Percentiles rank a stretch among this genome's conserved stretches.
These are phyloP conservation scores for Theonella swinhoei DNA, from an alignment of 37 sponge, comb jelly and placozoan genomes.

Conservation along the genomic window DNA sequence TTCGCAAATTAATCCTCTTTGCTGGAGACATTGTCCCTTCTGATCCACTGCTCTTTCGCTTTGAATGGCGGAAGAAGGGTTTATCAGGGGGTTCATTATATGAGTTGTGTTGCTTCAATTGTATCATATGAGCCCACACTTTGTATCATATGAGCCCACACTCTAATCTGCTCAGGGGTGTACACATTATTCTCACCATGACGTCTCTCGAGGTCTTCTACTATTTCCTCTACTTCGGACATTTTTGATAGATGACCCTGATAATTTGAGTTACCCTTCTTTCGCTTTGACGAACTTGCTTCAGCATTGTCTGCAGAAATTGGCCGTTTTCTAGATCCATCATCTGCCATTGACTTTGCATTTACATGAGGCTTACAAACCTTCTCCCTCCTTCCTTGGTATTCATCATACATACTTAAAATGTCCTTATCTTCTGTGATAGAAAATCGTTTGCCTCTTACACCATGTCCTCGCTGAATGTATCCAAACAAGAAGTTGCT, in stretches of 20 bases:
- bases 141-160: slow-evolving; percentile 30
- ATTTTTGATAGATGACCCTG: slow-evolving; percentile 14
- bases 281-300: slow-evolving; percentile 2
- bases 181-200: not conserved
- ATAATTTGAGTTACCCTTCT: slow-evolving; percentile 14
- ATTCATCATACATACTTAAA: slow-evolving; percentile 2
- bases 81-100: slow-evolving; percentile 50
- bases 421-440: slow-evolving; percentile 14
- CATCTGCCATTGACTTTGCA: no score
- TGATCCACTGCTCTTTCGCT: not conserved
- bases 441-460: slow-evolving; percentile 13
- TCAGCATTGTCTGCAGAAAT: no score
- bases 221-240: slow-evolving; percentile 40
- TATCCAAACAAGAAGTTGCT: slow-evolving; percentile 25
- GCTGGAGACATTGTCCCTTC: slow-evolving; percentile 2
- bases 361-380: no score
- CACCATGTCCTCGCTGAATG: slow-evolving; percentile 40
- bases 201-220: slow-evolving; percentile 22
- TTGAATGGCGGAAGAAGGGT: slow-evolving; percentile 41
- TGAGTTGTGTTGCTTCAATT: slow-evolving; percentile 41
- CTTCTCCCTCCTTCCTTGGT: slow-evolving; percentile 4
- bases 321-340: no score
- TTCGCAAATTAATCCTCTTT: slow-evolving; percentile 14
- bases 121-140: slow-evolving; percentile 62
- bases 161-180: slow-evolving; percentile 35